Evolutionary conservation across 2,888 invertebrate genomes (phyloP).

Genomic region (Tetrapedia diversipes): DNA sequence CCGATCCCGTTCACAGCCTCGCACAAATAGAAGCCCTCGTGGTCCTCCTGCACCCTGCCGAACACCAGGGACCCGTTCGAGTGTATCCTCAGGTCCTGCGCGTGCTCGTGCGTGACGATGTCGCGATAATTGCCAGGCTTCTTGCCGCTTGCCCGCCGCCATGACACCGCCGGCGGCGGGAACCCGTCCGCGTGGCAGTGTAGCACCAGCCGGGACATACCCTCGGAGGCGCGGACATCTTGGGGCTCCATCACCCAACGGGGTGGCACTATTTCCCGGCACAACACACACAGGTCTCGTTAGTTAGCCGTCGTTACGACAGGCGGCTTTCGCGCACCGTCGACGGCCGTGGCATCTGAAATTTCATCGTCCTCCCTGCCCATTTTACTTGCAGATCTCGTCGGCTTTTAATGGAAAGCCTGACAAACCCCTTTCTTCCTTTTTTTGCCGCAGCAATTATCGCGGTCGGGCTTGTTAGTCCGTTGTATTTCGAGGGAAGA

Average conservation of each 20-base stretch:
- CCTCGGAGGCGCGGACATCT: constrained; percentile 86
- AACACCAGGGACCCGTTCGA: constrained; percentile 94
- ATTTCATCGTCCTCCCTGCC: constrained; percentile 19
- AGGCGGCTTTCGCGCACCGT: constrained; percentile 24
- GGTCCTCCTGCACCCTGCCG: constrained; percentile 92
- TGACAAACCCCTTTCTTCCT: neutral
- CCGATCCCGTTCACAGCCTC: constrained; percentile 97
- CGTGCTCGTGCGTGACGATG: constrained; percentile 79
- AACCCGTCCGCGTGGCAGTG: constrained; percentile 97
- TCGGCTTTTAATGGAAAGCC: constrained; percentile 37
- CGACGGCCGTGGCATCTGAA: constrained; percentile 47
- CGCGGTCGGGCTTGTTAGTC: constrained; percentile 37
- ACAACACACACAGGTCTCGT: constrained; percentile 55
- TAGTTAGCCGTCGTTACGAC: constrained; percentile 20
- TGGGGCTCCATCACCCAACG: constrained; percentile 95
- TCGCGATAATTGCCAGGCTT: constrained; percentile 80
- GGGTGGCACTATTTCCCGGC: constrained; percentile 88
- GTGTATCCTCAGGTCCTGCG: constrained; percentile 83
- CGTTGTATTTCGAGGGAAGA: neutral
- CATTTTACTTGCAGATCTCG: constrained; percentile 55
- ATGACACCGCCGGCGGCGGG: constrained; percentile 93
- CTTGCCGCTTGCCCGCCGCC: constrained; percentile 93
- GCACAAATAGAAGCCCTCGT: constrained; percentile 95
- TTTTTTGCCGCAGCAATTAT: constrained; percentile 30
- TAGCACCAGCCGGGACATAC: constrained; percentile 84